Conservation (phyloP, 2,113 vertebrate genomes). For the Centropus unirufus region DNA sequence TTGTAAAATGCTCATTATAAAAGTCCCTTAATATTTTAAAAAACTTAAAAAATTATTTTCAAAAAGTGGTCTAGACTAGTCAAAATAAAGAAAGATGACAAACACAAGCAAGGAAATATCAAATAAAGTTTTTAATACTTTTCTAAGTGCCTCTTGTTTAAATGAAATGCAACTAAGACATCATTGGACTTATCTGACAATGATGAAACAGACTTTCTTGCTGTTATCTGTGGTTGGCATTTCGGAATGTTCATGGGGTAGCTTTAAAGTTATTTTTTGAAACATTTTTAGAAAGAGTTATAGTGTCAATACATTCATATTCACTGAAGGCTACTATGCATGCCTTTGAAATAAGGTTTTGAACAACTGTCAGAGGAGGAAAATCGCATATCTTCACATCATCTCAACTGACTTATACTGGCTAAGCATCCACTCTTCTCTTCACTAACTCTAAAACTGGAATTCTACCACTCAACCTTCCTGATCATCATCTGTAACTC, state of each 20-base stretch:
- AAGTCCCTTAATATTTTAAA: neutral
- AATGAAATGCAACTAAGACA: neutral
- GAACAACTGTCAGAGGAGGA: neutral
- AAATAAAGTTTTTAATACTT: neutral
- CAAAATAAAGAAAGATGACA: neutral
- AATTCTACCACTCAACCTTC: neutral
- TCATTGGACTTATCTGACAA: neutral
- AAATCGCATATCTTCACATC: neutral
- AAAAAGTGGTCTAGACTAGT: neutral
- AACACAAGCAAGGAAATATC: neutral
- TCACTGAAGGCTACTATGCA: neutral
- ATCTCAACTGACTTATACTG: neutral
- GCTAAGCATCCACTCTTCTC: neutral
- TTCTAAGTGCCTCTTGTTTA: neutral
- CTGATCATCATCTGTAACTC: neutral
- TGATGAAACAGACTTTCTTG: neutral
- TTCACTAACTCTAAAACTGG: neutral
- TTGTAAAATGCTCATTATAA: neutral
- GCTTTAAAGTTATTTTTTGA: neutral
- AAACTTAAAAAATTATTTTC: neutral
- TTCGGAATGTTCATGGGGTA: neutral
- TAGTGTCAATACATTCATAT: neutral
- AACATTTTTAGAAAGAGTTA: neutral
- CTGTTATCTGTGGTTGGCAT: neutral
- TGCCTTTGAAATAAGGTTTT: neutral